phyloP scores from a whole-genome alignment of 2,888 invertebrate genomes.

The Tenthredo notha region DNA sequence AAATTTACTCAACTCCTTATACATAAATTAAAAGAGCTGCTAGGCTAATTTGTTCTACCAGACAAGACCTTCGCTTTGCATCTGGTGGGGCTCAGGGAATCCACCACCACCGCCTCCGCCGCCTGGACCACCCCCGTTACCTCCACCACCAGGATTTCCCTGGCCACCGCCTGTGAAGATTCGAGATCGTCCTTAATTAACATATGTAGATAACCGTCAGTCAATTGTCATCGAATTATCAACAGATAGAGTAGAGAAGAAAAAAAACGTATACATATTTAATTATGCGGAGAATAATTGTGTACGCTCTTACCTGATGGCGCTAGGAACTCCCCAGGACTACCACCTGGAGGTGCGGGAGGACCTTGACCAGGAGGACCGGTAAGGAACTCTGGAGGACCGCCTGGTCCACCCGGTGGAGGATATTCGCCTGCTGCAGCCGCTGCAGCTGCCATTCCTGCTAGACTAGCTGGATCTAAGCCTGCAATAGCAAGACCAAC shows the following conservation, averaged over 20 bases:
- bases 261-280: too few relatives aligned
- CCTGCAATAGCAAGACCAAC: conserved; percentile 68
- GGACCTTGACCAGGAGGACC: conserved; percentile 77
- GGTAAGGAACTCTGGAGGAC: conserved; percentile 76
- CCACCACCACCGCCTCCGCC: conserved; percentile 85
- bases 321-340: conserved; percentile 76
- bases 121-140: conserved; percentile 85
- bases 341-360: conserved; percentile 75
- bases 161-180: conserved; percentile 83
- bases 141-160: conserved; percentile 84
- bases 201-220: not conserved
- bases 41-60: conserved; percentile 82
- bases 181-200: conserved; percentile 38
- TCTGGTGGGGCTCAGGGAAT: conserved; percentile 87
- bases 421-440: conserved; percentile 77
- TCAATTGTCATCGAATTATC: not conserved
- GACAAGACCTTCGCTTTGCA: conserved; percentile 87
- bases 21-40: conserved; percentile 50
- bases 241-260: too few relatives aligned
- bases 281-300: not conserved
- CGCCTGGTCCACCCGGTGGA: conserved; percentile 76
- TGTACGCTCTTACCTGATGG: conserved; percentile 72
- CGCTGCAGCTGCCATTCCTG: conserved; percentile 76
- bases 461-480: conserved; percentile 76
- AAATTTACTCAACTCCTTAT: conserved; percentile 44